These are phyloP conservation scores for Ctena decussata DNA, from an alignment of 2,888 invertebrate genomes.

Conservation along the genomic window DNA sequence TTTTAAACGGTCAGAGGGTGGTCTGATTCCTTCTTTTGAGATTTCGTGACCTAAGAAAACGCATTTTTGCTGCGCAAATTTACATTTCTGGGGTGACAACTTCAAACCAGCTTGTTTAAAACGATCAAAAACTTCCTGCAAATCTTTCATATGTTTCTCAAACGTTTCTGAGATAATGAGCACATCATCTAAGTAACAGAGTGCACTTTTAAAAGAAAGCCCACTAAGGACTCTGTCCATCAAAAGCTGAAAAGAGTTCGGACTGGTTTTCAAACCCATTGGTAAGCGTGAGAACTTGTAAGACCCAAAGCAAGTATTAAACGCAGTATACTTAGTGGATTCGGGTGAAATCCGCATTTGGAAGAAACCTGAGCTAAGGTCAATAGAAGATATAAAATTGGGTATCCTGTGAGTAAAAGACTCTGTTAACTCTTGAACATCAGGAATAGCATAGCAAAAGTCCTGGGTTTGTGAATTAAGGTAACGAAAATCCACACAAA, in stretches of 20 bases:
- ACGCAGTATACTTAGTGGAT: conserved; percentile 25
- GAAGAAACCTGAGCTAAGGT: conserved; percentile 9
- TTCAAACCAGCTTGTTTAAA: conserved; percentile 24
- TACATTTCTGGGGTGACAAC: conserved; percentile 42
- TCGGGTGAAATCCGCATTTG: conserved; percentile 11
- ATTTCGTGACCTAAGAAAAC: conserved; percentile 39
- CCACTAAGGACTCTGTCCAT: conserved; percentile 52
- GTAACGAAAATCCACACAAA: conserved; percentile 43
- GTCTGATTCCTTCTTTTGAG: conserved; percentile 20
- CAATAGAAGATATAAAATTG: conserved; percentile 23
- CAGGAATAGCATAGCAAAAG: neutral
- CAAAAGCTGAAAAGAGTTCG: conserved; percentile 50
- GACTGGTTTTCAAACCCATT: neutral
- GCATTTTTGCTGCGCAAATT: conserved; percentile 29
- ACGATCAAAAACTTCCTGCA: conserved; percentile 11
- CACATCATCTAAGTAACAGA: conserved; percentile 59
- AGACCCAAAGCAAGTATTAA: conserved; percentile 45
- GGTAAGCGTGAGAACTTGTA: conserved; percentile 36
- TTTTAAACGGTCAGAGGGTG: conserved; percentile 12
- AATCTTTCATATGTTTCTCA: conserved; percentile 22
- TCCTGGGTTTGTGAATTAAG: conserved; percentile 38
- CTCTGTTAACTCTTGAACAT: conserved; percentile 37
- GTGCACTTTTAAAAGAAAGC: conserved; percentile 39
- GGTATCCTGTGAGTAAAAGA: conserved; percentile 25
- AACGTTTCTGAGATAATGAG: conserved; percentile 23